Conservation (phyloP, 2,797 vertebrate species). For the Staurois parvus region DNA sequence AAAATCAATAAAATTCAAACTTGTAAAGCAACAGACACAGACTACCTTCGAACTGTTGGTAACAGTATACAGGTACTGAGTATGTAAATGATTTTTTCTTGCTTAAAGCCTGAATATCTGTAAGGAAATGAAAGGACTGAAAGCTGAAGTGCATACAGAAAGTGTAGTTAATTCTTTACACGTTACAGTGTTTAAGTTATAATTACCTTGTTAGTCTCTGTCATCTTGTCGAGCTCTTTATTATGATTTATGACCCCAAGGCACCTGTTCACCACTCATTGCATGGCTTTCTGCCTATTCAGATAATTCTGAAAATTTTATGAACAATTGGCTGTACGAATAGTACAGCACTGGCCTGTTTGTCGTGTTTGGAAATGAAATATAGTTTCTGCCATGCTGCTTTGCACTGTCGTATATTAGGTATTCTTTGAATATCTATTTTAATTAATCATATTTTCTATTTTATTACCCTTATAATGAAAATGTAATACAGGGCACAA, state of each 20-base stretch:
- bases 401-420: neutral
- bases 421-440: neutral
- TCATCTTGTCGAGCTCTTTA: constrained; percentile 60
- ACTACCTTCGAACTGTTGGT: constrained; percentile 52
- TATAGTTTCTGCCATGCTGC: neutral
- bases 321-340: constrained; percentile 49
- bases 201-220: constrained; percentile 63
- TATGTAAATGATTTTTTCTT: constrained; percentile 46
- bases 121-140: constrained; percentile 8
- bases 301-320: constrained; percentile 50
- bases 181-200: constrained; percentile 59
- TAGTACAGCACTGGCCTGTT: constrained; percentile 7
- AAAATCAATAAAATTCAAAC: constrained; percentile 62
- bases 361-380: constrained; percentile 12
- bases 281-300: constrained; percentile 59
- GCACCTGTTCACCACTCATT: constrained; percentile 61
- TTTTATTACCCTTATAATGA: neutral
- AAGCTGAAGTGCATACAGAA: constrained; percentile 41
- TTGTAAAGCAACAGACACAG: constrained; percentile 51
- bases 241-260: constrained; percentile 63
- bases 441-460: neutral
- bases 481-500: neutral
- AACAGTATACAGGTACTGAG: constrained; percentile 55
- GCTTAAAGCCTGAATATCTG: constrained; percentile 12
- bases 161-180: constrained; percentile 59